Percentiles rank a stretch among this genome's conserved stretches.
Conservation (phyloP, 2,797 vertebrate species). For the Pangasius sanitwongsei region DNA sequence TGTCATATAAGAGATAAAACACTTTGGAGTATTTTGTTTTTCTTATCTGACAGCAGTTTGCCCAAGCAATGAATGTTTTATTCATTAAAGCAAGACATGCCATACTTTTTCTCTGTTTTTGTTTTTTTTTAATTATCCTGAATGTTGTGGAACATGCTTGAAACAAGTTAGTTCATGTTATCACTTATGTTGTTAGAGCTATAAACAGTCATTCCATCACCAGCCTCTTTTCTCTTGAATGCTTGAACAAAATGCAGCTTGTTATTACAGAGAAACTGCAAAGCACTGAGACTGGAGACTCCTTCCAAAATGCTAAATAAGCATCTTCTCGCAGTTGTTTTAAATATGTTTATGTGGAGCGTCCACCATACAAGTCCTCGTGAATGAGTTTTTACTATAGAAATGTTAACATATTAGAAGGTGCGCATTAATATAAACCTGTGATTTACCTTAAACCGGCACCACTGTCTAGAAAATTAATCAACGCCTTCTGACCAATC, state of each 20-base stretch:
- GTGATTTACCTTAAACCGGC: not conserved
- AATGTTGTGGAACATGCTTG: not conserved
- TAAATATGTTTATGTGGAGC: not conserved
- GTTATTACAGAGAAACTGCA: not conserved
- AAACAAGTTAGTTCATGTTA: not conserved
- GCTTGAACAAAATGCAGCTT: not conserved
- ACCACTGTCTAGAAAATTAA: not conserved
- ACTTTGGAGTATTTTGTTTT: not conserved
- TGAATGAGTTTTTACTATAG: not conserved
- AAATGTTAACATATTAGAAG: not conserved
- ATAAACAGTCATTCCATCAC: conserved; percentile 3
- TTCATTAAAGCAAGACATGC: not conserved
- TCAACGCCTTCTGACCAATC: not conserved
- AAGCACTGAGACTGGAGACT: not conserved
- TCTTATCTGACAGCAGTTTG: not conserved
- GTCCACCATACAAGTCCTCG: not conserved
- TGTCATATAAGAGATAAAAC: not conserved
- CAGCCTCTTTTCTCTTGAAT: not conserved
- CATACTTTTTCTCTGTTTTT: not conserved
- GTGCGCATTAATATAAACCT: not conserved
- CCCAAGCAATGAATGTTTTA: not conserved
- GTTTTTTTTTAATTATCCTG: no score
- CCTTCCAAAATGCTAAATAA: not conserved
- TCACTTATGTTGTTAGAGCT: not conserved
- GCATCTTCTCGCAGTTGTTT: not conserved